Base-by-base conservation (phyloP, 2,797 vertebrate genomes). In the Ataeniobius toweri region DNA sequence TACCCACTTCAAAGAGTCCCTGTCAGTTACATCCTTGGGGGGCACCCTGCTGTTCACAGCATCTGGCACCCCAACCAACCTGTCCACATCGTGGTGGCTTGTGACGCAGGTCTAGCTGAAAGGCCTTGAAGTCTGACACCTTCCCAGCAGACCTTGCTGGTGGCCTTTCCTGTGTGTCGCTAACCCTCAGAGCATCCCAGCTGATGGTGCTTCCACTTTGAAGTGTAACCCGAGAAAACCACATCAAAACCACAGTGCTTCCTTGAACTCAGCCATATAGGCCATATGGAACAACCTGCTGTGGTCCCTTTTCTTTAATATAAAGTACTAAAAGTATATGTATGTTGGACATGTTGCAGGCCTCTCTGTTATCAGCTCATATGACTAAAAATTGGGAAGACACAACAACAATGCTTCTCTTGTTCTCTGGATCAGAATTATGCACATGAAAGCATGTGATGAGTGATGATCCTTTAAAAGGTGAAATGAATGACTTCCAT, bases 111-210 rank as follows among this genome's bases (percentile, higher is more conserved):
- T 53, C 68, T 51, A 5, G 20, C 80, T 79, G 81, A 75, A 74
- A 79, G 86, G 75, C 91, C 85, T 90, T 93, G 90, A 93, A 94
- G 89, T 91, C 44, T 31, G 91, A 94, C 89, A 92, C 90, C 87
- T 76, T 78, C 78, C 70, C 85, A 76, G 59, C 79, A 59, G 80
- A 75, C 80, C 83, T 14, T 51, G 77, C 79, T 8, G 68, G 48
- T 83, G 89, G 90, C 87, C 89, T 84, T 87, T 83, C 24, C 86
- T 12, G 67, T 81, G 56, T 75, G 31, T 79, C 65, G 75, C 68
- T 78, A 76, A 86, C 71, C 80, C 58, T 80, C 79, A 63, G 80
- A 86, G 84, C 84, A 78, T 85, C 91, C 82, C 87, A 88, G 78
- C 85, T 90, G 89, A 92, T 84, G 65, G 71, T 13, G 74, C 56